Conservation (phyloP, 2,797 vertebrate species). For the Iguana delicatissima region DNA sequence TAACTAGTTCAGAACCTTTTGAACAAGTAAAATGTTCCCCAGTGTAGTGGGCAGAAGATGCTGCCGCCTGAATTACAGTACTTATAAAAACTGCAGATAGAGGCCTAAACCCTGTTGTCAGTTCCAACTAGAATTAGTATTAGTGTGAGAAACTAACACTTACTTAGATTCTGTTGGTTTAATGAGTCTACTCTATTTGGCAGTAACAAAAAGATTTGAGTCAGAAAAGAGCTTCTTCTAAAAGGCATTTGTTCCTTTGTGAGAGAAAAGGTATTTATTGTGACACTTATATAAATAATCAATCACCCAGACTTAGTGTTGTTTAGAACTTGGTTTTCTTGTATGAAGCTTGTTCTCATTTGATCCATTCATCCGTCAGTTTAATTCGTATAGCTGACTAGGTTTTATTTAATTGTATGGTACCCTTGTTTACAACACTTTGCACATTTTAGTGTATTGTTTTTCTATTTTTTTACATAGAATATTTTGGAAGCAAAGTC, state of each 20-base stretch:
- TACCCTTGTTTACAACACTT: neutral
- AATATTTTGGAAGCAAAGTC: neutral
- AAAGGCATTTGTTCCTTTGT: neutral
- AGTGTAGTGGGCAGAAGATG: neutral
- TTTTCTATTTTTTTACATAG: neutral
- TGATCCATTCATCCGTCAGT: neutral
- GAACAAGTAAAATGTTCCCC: neutral
- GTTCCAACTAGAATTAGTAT: too few relatives aligned
- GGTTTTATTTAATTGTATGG: neutral
- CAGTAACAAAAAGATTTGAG: too few relatives aligned
- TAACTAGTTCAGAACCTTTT: neutral
- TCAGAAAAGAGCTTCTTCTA: neutral
- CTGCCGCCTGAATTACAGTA: neutral
- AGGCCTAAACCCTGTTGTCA: too few relatives aligned
- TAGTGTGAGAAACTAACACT: too few relatives aligned
- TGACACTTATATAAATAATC: neutral
- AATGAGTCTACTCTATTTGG: too few relatives aligned
- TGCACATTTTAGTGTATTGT: neutral
- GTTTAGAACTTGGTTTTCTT: neutral
- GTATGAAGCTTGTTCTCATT: neutral
- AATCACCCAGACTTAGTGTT: neutral
- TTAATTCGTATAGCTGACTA: neutral
- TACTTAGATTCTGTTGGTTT: too few relatives aligned
- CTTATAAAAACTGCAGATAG: neutral
- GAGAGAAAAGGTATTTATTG: neutral